Base-by-base conservation (phyloP, 2,113 vertebrate species). In the Loxodonta africana region DNA sequence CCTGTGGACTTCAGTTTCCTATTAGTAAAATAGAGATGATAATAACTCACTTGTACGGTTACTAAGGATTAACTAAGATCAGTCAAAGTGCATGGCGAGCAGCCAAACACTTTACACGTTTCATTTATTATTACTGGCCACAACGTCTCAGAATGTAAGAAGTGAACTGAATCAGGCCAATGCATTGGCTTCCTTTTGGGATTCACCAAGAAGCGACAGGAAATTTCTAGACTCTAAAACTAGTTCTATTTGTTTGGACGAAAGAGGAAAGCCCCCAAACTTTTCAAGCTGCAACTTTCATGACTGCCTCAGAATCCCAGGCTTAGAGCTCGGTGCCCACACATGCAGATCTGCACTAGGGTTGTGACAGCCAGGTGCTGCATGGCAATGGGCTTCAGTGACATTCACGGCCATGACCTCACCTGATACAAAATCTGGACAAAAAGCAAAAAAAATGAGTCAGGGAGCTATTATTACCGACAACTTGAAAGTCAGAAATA, bases 331-430 rank as follows among this genome's bases (percentile, higher is more conserved):
- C 0, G 0, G 67, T 95, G 83, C 28, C 77, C 0, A 0, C 0
- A 0, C 46, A 30, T 3, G 28, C 0, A 0, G 95, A 6, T 0
- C 4, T 92, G 83, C 1, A 1, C 71, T 63, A 65, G 77, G 83
- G 76, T 48, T 48, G 33, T 73, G 88, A 88, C 93, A 91, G 1
- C 2, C 83, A 63, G 71, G 62, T 62, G 87, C 93, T 94, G 9
- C 78, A 83, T 7, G 83, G 83, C 77, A 37, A 48, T 83, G 93
- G 94, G 83, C 94, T 96, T 90, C 92, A 96, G 78, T 92, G 91
- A 98, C 94, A 97, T 97, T 96, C 97, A 98, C 93, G 60, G 90
- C 33, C 48, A n/a, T 21, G 86, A 57, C 44, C 95, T 90, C 10
- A 91, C 63, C 33, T 97, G 91, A 98, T 91, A 28, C 60, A 92